phyloP scores from a whole-genome alignment of 2,888 invertebrate genomes.

The Leistus spinibarbis region DNA sequence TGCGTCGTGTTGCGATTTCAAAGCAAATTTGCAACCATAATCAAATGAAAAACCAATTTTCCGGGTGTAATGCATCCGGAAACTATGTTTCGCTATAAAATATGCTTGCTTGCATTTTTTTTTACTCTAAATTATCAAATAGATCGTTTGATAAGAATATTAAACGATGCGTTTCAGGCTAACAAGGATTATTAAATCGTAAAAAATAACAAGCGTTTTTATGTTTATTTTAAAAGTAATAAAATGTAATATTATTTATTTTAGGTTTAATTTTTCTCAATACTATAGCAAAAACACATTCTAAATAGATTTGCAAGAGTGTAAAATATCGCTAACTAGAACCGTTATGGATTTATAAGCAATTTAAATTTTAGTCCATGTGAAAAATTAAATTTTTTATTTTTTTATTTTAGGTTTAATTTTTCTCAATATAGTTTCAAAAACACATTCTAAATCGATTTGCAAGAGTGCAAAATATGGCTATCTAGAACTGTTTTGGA shows the following conservation, averaged over 20 bases:
- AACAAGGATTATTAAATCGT: neutral
- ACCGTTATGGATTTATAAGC: too few relatives aligned
- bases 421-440: too few relatives aligned
- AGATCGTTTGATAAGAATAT: neutral
- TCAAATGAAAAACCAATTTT: neutral
- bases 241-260: neutral
- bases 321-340: too few relatives aligned
- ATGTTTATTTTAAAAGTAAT: neutral
- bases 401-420: too few relatives aligned
- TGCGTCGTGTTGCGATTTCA: neutral
- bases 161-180: neutral
- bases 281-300: too few relatives aligned
- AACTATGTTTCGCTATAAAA: neutral
- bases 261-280: too few relatives aligned
- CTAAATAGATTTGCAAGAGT: too few relatives aligned
- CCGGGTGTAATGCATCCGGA: neutral
- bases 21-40: neutral
- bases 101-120: neutral
- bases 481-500: too few relatives aligned
- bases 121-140: neutral
- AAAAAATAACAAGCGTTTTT: neutral
- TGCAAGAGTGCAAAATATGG: too few relatives aligned
- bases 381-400: too few relatives aligned
- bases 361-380: too few relatives aligned
- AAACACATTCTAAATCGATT: too few relatives aligned